Conservation (phyloP, 92 coral and sea anemone genomes). For the Micromussa lordhowensis region DNA sequence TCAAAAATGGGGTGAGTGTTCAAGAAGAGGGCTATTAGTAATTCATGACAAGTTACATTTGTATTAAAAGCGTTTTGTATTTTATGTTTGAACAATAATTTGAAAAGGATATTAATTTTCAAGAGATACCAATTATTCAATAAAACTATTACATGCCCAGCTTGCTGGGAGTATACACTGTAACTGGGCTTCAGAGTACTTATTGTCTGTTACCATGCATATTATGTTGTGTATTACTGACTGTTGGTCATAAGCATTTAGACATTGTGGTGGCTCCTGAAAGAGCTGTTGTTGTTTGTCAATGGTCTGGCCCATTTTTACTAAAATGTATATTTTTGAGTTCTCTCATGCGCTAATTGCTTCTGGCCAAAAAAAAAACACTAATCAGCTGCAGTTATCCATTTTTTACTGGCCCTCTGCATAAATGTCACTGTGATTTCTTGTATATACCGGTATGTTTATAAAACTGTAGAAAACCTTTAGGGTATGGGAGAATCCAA, state of each 20-base stretch:
- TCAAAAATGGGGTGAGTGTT: not conserved
- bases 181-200: not conserved
- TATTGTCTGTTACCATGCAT: not conserved
- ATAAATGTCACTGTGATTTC: not conserved
- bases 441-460: not conserved
- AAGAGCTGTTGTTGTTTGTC: not conserved
- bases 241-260: not conserved
- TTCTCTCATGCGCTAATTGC: slow-evolving; percentile 5
- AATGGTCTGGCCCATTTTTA: not conserved
- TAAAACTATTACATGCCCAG: not conserved
- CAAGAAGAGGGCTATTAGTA: not conserved
- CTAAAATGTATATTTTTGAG: not conserved
- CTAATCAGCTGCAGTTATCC: not conserved
- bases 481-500: slow-evolving; percentile 2
- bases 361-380: not conserved
- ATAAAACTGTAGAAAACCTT: slow-evolving; percentile 4
- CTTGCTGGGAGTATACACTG: slow-evolving; percentile 7
- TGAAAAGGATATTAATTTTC: not conserved
- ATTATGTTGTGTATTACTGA: not conserved
- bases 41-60: not conserved
- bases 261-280: not conserved
- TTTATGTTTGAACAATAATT: not conserved
- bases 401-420: not conserved
- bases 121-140: not conserved
- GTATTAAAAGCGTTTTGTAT: not conserved